Evolutionary conservation across 2,797 vertebrate species (phyloP).

Genomic region (Leucoraja ocellata): DNA sequence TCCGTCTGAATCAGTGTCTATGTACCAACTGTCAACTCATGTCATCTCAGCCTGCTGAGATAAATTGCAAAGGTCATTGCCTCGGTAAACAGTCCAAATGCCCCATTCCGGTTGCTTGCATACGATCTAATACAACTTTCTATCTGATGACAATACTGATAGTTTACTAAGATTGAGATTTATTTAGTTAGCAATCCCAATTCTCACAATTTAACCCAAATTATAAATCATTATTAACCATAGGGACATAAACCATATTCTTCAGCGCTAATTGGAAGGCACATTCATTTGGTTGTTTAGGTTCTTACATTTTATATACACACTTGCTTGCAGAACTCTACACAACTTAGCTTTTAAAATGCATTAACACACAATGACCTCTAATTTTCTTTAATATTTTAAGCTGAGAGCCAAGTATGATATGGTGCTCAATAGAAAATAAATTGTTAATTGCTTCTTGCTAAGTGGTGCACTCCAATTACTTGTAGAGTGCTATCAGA

Average conservation of each 20-base stretch:
- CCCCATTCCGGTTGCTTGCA: neutral
- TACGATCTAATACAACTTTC: neutral
- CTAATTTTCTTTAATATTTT: neutral
- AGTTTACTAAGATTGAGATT: neutral
- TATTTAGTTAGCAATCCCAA: neutral
- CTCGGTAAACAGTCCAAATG: neutral
- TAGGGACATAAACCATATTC: neutral
- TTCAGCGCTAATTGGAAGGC: neutral
- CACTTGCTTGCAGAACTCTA: neutral
- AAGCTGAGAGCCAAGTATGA: neutral
- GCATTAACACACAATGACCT: neutral
- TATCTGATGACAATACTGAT: neutral
- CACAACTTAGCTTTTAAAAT: neutral
- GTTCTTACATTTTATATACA: neutral
- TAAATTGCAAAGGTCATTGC: slow-evolving; percentile 25
- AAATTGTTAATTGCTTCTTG: neutral
- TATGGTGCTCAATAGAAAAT: neutral
- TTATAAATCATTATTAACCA: neutral
- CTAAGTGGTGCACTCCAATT: neutral
- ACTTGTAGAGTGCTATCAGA: neutral
- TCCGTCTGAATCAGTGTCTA: slow-evolving; percentile 10
- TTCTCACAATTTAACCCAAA: neutral
- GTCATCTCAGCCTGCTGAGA: neutral
- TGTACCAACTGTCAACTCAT: neutral
- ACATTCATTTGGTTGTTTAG: neutral